phyloP scores from a whole-genome alignment of 2,797 vertebrate genomes.

The Premnoplex brunnescens region DNA sequence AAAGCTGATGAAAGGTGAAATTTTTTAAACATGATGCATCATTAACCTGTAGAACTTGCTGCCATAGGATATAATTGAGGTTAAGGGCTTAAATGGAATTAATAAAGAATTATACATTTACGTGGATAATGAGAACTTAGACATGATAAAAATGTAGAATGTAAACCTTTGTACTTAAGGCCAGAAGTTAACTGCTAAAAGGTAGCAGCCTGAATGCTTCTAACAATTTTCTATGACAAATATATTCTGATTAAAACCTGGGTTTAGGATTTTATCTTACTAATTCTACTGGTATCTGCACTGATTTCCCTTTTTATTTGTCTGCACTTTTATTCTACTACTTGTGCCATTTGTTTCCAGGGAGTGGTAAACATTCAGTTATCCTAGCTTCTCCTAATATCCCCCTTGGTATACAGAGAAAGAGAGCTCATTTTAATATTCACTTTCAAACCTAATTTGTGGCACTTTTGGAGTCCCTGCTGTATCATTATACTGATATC shows the following conservation, averaged over 20 bases:
- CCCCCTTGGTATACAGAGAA: not conserved
- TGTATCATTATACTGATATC: not conserved
- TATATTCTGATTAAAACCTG: not conserved
- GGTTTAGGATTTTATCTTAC: not conserved
- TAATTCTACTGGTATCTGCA: not conserved
- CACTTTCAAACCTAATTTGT: slow-evolving; percentile 5
- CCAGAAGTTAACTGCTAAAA: slow-evolving; percentile 21
- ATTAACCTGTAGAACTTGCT: slow-evolving; percentile 45
- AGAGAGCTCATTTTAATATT: not conserved
- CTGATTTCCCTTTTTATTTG: not conserved
- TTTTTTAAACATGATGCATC: not conserved
- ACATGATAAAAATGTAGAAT: not conserved
- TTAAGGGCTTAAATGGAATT: slow-evolving; percentile 39
- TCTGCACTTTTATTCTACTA: not conserved
- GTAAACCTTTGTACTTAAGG: not conserved
- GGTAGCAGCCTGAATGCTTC: not conserved
- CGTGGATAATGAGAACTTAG: slow-evolving; percentile 13
- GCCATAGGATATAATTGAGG: slow-evolving; percentile 7
- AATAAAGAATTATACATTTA: slow-evolving; percentile 40
- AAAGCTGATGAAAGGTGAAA: not conserved
- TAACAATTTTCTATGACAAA: slow-evolving; percentile 9
- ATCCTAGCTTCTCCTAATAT: not conserved
- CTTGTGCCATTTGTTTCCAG: not conserved
- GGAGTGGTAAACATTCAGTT: not conserved
- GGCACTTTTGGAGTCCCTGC: not conserved